Percentiles rank a stretch among this genome's conserved stretches.
phyloP scores from a whole-genome alignment of 2,888 invertebrate species.

The Lucinisca nassula region DNA sequence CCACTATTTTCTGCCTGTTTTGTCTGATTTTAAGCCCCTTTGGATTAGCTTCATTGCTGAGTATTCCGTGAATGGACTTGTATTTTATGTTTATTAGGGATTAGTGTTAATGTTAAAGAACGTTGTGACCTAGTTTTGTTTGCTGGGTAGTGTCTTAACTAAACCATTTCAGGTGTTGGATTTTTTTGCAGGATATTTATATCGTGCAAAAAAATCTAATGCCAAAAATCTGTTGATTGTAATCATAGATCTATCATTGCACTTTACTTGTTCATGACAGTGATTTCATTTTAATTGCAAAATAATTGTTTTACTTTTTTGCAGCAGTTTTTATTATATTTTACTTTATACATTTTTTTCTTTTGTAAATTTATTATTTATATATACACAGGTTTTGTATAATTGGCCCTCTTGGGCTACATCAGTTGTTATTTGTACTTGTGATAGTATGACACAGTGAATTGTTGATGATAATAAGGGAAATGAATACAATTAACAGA shows the following conservation, averaged over 20 bases:
- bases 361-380: conserved; percentile 10
- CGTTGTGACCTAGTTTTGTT: background rate
- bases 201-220: too few relatives aligned
- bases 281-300: conserved; percentile 12
- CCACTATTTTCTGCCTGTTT: background rate
- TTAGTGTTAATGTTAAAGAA: background rate
- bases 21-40: background rate
- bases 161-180: too few relatives aligned
- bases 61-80: background rate
- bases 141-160: too few relatives aligned
- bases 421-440: background rate
- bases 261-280: background rate
- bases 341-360: conserved; percentile 41
- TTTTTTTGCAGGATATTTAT: too few relatives aligned
- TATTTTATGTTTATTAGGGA: background rate
- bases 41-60: background rate
- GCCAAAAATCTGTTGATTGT: too few relatives aligned
- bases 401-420: conserved; percentile 4
- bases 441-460: background rate
- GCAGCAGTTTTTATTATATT: conserved; percentile 55
- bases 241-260: conserved; percentile 17
- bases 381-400: conserved; percentile 15
- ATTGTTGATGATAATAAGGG: too few relatives aligned
- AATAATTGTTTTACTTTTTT: conserved; percentile 44
- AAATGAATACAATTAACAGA: too few relatives aligned